These are phyloP conservation scores for Cynocephalus volans DNA, from an alignment of 2,113 vertebrate genomes.

Conservation along the genomic window DNA sequence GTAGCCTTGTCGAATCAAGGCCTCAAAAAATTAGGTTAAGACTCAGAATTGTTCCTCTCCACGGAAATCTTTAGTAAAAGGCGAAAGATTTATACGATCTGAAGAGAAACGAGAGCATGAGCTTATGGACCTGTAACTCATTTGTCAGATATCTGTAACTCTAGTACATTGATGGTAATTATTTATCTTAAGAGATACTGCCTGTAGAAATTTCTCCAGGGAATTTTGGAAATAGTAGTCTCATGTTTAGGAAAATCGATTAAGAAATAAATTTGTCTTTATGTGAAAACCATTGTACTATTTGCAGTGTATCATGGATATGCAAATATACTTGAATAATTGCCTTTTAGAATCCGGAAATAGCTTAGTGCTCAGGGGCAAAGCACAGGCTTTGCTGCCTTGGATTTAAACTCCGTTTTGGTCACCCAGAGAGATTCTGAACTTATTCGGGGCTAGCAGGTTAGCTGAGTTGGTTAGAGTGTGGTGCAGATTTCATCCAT, in stretches of 20 bases:
- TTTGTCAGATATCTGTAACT: accelerated
- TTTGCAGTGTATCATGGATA: constrained; percentile 79
- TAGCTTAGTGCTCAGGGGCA: background rate
- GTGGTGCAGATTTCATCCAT: background rate
- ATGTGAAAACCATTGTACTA: accelerated
- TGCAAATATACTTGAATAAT: constrained; percentile 72
- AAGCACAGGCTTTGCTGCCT: background rate
- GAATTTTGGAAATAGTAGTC: accelerated
- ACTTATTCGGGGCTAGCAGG: too few species aligned
- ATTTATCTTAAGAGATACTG: accelerated
- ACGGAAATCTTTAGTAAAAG: background rate
- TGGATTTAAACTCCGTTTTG: background rate
- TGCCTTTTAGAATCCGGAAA: background rate
- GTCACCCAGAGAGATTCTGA: too few species aligned
- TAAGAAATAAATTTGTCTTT: accelerated
- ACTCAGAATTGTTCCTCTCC: background rate
- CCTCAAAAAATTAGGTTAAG: background rate
- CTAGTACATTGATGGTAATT: accelerated
- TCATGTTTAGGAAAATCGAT: accelerated
- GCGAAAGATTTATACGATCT: background rate
- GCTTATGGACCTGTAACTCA: accelerated
- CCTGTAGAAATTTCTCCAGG: accelerated
- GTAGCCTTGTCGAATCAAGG: accelerated
- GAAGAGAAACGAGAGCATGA: background rate
- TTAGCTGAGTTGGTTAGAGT: too few species aligned